These are phyloP conservation scores for Zeuzera pyrina DNA, from an alignment of 2,888 invertebrate species.

Conservation along the genomic window DNA sequence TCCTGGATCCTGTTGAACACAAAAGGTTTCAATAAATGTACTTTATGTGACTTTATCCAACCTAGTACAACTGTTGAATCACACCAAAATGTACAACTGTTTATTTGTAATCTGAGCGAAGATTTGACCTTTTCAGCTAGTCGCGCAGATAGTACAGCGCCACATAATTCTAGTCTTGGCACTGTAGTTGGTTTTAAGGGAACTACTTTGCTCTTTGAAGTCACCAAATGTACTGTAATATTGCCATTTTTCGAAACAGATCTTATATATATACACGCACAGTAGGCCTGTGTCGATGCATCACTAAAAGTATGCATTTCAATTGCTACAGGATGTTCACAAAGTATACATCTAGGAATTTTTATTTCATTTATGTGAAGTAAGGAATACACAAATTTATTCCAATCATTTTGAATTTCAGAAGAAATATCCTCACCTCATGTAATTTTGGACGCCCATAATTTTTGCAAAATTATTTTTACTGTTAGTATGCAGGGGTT, in stretches of 20 bases:
- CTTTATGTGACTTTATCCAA: too few species aligned
- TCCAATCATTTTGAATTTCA: not conserved
- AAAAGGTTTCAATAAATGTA: too few species aligned
- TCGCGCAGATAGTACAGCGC: too few species aligned
- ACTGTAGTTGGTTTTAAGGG: too few species aligned
- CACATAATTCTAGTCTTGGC: too few species aligned
- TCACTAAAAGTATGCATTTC: not conserved
- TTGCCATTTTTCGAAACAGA: not conserved
- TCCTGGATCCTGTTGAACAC: too few species aligned
- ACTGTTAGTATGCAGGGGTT: not conserved
- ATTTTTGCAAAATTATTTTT: not conserved
- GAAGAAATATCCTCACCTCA: not conserved
- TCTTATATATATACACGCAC: not conserved
- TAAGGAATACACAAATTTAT: not conserved
- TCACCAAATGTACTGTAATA: not conserved
- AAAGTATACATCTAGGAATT: not conserved
- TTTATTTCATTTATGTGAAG: not conserved
- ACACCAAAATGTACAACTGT: too few species aligned
- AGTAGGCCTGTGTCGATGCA: not conserved
- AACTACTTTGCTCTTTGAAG: too few species aligned
- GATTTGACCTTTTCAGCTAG: too few species aligned
- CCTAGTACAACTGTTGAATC: too few species aligned
- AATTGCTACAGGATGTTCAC: not conserved
- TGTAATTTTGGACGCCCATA: not conserved
- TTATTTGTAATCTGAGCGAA: too few species aligned